A percentile compares a stretch with the other conserved stretches of the same genome.
Conservation (phyloP, 2,888 invertebrate genomes). For the Zhengitettix transpicula region DNA sequence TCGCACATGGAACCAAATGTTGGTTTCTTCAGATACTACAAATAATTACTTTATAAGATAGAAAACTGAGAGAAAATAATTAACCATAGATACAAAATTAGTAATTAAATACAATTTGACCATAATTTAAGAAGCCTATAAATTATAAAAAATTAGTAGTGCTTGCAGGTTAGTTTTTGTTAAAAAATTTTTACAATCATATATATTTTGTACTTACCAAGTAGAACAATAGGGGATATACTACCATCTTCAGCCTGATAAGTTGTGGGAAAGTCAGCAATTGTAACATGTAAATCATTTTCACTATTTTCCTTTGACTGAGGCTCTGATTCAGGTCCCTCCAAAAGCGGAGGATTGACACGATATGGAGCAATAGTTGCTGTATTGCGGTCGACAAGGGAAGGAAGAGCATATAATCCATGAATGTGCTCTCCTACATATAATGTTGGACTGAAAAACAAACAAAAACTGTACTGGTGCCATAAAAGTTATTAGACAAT, state of each 20-base stretch:
- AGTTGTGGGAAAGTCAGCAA: conserved; percentile 2
- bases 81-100: too few relatives aligned
- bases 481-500: too few relatives aligned
- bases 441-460: conserved; percentile 58
- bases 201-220: conserved; percentile 8
- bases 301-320: background rate
- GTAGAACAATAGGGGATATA: conserved; percentile 9
- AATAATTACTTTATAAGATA: too few relatives aligned
- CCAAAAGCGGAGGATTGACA: conserved; percentile 50
- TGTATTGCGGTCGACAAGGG: conserved; percentile 78
- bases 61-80: too few relatives aligned
- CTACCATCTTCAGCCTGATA: background rate
- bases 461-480: background rate
- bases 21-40: too few relatives aligned
- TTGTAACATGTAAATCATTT: background rate
- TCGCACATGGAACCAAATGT: too few relatives aligned
- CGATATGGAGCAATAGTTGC: conserved; percentile 63
- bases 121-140: too few relatives aligned
- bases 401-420: conserved; percentile 83
- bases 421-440: conserved; percentile 80
- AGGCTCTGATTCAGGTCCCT: conserved; percentile 38
- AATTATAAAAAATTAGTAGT: too few relatives aligned
- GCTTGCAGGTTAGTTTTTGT: too few relatives aligned
- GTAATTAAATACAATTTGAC: too few relatives aligned
- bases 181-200: too few relatives aligned